Conservation (phyloP, 23 tunicate species). For the Aplidium turbinatum region DNA sequence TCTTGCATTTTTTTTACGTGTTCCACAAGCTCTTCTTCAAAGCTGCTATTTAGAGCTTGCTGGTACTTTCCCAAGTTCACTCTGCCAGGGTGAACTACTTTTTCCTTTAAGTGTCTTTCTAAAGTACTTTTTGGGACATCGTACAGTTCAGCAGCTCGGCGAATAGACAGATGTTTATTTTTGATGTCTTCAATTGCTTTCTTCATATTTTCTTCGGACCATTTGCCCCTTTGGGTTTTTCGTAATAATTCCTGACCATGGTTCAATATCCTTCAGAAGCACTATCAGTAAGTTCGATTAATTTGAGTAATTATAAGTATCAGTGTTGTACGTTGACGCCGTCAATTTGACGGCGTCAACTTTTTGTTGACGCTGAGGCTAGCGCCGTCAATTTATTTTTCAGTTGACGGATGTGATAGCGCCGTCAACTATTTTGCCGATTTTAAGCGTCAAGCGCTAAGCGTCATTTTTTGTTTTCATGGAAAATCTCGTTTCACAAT, state of each 20-base stretch:
- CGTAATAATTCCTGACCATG: slow-evolving; percentile 10
- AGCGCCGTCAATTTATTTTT: too few relatives aligned
- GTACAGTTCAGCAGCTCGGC: not conserved
- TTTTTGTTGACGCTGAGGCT: too few relatives aligned
- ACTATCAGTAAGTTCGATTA: too few relatives aligned
- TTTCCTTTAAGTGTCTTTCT: not conserved
- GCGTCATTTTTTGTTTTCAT: too few relatives aligned
- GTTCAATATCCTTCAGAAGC: too few relatives aligned
- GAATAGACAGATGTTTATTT: not conserved
- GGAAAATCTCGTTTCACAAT: too few relatives aligned
- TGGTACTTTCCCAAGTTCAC: not conserved
- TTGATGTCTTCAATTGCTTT: not conserved
- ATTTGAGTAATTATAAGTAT: too few relatives aligned
- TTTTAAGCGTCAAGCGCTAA: too few relatives aligned
- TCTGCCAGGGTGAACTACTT: not conserved
- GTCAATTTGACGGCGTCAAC: too few relatives aligned
- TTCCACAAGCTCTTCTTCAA: not conserved
- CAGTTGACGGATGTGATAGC: too few relatives aligned
- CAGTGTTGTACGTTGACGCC: too few relatives aligned
- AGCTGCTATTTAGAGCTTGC: not conserved
- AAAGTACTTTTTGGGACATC: not conserved
- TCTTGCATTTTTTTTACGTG: slow-evolving; percentile 11
- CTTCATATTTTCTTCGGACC: not conserved
- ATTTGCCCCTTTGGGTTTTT: slow-evolving; percentile 4
- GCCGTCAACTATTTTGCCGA: too few relatives aligned